Percentiles rank a stretch among this genome's conserved stretches.
Evolutionary conservation across 2,888 invertebrate species (phyloP).

Genomic region (Tipula confusa): DNA sequence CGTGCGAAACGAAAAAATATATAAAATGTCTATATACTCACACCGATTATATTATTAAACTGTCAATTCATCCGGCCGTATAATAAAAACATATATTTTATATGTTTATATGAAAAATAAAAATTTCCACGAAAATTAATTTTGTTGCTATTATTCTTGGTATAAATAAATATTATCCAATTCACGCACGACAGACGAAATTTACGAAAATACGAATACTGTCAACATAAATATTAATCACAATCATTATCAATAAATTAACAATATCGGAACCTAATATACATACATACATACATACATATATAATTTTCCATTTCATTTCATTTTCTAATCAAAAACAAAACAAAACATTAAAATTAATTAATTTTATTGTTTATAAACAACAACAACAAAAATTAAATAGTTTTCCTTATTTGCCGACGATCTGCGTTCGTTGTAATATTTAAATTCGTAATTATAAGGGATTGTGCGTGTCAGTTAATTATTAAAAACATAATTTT

Average conservation of each 20-base stretch:
- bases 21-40: no score
- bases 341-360: background rate
- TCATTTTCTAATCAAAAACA: background rate
- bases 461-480: slow-evolving; percentile 20
- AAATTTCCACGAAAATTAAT: background rate
- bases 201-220: background rate
- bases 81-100: background rate
- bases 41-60: background rate
- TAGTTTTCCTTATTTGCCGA: background rate
- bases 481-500: background rate
- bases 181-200: background rate
- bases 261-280: background rate
- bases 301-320: background rate
- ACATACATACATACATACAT: background rate
- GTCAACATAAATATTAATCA: slow-evolving; percentile 12
- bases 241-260: background rate
- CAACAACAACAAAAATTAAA: background rate
- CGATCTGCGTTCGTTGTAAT: background rate
- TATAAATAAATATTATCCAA: background rate
- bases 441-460: background rate
- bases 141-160: background rate
- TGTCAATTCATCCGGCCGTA: background rate
- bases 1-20: no score
- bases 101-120: background rate
- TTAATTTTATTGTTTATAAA: slow-evolving; percentile 3